These are phyloP conservation scores for Myotis planiceps DNA, from an alignment of 2,797 vertebrate genomes.

Conservation along the genomic window DNA sequence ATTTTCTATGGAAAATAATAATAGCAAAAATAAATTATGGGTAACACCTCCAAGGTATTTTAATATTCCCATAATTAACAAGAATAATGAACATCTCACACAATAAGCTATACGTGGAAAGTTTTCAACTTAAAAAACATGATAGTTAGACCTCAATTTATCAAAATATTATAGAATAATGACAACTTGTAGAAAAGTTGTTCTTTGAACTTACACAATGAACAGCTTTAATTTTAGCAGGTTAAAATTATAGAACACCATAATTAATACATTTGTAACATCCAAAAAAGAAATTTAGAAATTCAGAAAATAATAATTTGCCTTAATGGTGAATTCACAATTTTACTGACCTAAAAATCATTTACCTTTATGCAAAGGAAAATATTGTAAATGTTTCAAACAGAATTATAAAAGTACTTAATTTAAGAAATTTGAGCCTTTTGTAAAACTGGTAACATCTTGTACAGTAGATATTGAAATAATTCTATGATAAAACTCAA, in stretches of 20 bases:
- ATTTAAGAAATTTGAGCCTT: not conserved
- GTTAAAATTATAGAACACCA: constrained; percentile 8
- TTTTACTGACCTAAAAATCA: not conserved
- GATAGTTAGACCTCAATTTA: constrained; percentile 6
- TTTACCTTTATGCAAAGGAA: not conserved
- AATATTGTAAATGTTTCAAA: not conserved
- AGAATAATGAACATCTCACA: not conserved
- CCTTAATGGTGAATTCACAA: not conserved
- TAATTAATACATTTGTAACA: not conserved
- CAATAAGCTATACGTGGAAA: not conserved
- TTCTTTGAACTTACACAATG: constrained; percentile 16
- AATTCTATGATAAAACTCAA: not conserved
- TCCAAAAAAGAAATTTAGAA: not conserved
- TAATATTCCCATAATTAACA: not conserved
- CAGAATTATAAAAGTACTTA: not conserved
- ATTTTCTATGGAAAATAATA: not conserved
- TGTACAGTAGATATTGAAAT: not conserved
- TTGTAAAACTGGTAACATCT: not conserved
- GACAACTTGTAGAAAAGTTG: not conserved
- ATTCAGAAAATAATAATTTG: not conserved
- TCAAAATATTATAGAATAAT: not conserved
- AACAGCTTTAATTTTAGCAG: not conserved
- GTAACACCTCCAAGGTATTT: not conserved
- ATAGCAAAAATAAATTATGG: not conserved
- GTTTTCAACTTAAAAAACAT: constrained; percentile 20